Conservation (phyloP, 1,140 invertebrate species). For the Dinothrombium tinctorium region DNA sequence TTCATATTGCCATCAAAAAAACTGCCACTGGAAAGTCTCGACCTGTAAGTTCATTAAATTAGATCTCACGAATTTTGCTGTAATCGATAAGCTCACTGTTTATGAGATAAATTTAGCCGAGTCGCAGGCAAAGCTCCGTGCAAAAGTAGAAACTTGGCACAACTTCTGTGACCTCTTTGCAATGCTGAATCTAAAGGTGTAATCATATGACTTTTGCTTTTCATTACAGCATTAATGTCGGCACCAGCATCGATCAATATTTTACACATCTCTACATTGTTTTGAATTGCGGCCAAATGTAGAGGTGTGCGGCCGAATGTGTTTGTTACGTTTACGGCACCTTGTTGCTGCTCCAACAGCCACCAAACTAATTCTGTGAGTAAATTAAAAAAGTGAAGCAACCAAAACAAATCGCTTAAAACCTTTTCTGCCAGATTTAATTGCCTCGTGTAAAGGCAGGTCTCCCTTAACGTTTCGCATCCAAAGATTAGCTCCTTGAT, state of each 20-base stretch:
- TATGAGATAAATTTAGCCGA: conserved; percentile 31
- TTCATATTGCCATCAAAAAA: too few species aligned
- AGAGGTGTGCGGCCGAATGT: conserved; percentile 73
- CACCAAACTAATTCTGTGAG: conserved; percentile 27
- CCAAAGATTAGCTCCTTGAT: conserved; percentile 69
- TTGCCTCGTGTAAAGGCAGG: conserved; percentile 78
- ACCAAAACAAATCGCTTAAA: not conserved
- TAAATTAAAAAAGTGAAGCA: not conserved
- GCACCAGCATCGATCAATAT: conserved; percentile 52
- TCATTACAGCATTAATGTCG: conserved; percentile 53
- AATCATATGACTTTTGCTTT: conserved; percentile 28
- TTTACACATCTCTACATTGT: conserved; percentile 81
- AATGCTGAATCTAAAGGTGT: conserved; percentile 75
- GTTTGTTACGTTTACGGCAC: conserved; percentile 63
- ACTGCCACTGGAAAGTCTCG: too few species aligned
- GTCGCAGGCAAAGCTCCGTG: conserved; percentile 57
- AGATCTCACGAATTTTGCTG: too few species aligned
- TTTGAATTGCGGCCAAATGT: conserved; percentile 79
- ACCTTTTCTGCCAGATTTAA: conserved; percentile 61
- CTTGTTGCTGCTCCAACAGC: conserved; percentile 53
- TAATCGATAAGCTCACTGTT: too few species aligned
- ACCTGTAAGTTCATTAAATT: too few species aligned
- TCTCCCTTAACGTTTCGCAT: conserved; percentile 71
- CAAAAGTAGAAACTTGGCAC: conserved; percentile 73
- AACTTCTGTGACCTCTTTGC: conserved; percentile 53